Conservation (phyloP, 2,797 vertebrate species). For the Allobates femoralis region DNA sequence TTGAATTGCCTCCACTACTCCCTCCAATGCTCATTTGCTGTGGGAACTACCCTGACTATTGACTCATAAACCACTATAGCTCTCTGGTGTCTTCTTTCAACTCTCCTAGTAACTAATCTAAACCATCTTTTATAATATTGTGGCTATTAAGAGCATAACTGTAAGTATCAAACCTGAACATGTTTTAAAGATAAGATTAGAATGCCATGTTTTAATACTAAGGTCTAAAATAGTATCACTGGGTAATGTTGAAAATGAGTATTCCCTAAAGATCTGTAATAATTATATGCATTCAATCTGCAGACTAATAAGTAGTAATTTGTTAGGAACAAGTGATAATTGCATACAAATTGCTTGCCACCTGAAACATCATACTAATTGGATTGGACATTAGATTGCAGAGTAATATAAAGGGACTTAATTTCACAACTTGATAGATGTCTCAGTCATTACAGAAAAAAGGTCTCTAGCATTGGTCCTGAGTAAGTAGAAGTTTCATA, state of each 20-base stretch:
- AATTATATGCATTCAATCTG: not conserved
- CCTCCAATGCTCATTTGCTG: too few species aligned
- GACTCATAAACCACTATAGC: too few species aligned
- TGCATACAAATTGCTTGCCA: not conserved
- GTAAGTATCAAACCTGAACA: too few species aligned
- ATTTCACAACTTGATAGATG: not conserved
- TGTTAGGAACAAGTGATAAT: constrained; percentile 9
- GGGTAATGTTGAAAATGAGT: not conserved
- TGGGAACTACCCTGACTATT: too few species aligned
- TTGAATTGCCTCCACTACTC: too few species aligned
- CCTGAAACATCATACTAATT: constrained; percentile 8
- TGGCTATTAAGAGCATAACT: too few species aligned
- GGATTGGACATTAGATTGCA: not conserved
- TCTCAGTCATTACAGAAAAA: not conserved
- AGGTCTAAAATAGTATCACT: not conserved
- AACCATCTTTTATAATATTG: too few species aligned
- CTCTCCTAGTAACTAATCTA: too few species aligned
- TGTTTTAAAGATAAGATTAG: too few species aligned
- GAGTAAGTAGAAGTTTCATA: not conserved
- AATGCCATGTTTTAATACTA: too few species aligned
- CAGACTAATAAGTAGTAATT: constrained; percentile 15
- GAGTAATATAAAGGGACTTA: not conserved
- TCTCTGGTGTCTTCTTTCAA: too few species aligned
- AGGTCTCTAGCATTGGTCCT: not conserved
- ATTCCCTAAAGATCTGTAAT: constrained; percentile 14